Percentiles rank a stretch among this genome's conserved stretches.
Evolutionary conservation across 2,797 vertebrate genomes (phyloP).

Genomic region (Lithobates sylvaticus): DNA sequence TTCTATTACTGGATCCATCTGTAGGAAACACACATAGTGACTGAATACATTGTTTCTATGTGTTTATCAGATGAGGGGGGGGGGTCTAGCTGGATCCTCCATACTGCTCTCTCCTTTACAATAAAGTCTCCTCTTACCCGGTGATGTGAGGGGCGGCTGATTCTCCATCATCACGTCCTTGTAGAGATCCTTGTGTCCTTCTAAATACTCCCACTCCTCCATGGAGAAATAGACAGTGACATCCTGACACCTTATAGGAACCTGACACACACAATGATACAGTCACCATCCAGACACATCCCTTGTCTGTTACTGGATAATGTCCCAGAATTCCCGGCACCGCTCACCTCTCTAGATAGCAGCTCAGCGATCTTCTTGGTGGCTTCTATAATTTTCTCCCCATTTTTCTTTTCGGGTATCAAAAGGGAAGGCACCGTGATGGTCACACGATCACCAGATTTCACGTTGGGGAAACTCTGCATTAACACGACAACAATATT

Average conservation of each 20-base stretch:
- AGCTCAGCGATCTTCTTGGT: not conserved
- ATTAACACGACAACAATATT: not conserved
- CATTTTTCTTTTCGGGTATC: not conserved
- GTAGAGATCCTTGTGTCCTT: no score
- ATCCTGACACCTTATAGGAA: no score
- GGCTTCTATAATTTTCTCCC: not conserved
- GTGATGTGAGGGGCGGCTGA: not conserved
- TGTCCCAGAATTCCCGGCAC: not conserved
- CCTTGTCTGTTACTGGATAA: not conserved
- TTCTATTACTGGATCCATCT: constrained; percentile 48
- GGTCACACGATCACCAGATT: not conserved
- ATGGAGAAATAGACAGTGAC: no score
- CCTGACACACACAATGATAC: no score
- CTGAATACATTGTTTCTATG: not conserved
- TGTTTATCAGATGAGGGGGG: not conserved
- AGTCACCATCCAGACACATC: no score
- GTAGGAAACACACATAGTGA: not conserved
- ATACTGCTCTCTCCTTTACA: no score
- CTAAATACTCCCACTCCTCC: no score
- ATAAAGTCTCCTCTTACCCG: not conserved
- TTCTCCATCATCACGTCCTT: not conserved
- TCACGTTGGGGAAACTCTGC: not conserved
- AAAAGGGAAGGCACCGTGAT: not conserved
- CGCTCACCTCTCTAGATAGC: not conserved
- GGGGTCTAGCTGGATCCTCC: not conserved